phyloP scores from a whole-genome alignment of 2,888 invertebrate genomes.

The Cheilosia pagana region DNA sequence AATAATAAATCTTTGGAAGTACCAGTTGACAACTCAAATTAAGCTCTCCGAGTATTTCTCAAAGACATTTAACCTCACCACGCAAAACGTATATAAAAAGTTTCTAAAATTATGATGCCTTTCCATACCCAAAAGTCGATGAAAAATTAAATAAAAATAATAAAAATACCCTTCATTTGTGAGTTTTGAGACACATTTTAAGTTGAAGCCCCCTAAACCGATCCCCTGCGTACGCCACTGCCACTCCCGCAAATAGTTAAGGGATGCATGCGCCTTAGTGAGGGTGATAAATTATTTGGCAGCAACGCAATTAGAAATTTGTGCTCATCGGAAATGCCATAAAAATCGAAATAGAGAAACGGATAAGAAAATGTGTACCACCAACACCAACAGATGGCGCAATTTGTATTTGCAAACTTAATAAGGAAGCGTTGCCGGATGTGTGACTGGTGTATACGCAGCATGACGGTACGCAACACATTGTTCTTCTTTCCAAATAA shows the following conservation, averaged over 20 bases:
- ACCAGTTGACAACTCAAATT: too few species aligned
- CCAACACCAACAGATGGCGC: constrained; percentile 22
- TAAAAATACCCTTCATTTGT: too few species aligned
- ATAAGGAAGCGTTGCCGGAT: constrained; percentile 54
- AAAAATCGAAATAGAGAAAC: constrained; percentile 29
- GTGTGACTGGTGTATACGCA: background rate
- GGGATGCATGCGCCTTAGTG: constrained; percentile 15
- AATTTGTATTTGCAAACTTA: constrained; percentile 66
- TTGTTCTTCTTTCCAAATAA: constrained; percentile 27
- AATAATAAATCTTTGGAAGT: too few species aligned
- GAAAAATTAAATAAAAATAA: too few species aligned
- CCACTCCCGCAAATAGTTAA: constrained; percentile 33
- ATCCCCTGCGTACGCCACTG: too few species aligned
- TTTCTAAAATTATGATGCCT: too few species aligned
- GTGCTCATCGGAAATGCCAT: constrained; percentile 56
- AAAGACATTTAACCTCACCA: too few species aligned
- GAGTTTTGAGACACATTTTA: too few species aligned
- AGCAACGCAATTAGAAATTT: constrained; percentile 56
- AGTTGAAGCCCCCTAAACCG: too few species aligned
- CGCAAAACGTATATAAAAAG: too few species aligned
- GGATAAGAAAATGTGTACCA: background rate
- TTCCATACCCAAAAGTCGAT: too few species aligned
- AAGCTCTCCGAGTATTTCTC: too few species aligned
- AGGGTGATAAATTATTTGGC: constrained; percentile 34
- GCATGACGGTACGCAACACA: background rate